Evolutionary conservation across 2,888 invertebrate species (phyloP).

Genomic region (Trachelus tabidus): DNA sequence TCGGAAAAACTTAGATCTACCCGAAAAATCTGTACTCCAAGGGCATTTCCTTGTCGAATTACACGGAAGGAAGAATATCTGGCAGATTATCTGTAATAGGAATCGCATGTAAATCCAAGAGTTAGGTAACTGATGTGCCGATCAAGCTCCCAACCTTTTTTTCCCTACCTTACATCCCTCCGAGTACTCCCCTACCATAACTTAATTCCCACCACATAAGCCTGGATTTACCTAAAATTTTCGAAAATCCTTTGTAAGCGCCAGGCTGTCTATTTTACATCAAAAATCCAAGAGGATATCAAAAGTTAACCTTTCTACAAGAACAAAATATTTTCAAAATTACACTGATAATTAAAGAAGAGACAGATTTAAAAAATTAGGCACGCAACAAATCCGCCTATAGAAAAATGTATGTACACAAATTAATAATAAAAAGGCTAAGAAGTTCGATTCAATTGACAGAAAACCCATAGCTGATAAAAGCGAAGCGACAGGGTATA

Average conservation of each 20-base stretch:
- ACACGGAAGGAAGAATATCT: conserved; percentile 1
- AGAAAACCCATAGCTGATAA: neutral
- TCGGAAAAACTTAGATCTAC: neutral
- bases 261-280: neutral
- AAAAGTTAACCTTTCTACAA: neutral
- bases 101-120: conserved; percentile 22
- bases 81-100: conserved; percentile 24
- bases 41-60: neutral
- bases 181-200: neutral
- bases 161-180: neutral
- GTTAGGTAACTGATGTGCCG: conserved; percentile 19
- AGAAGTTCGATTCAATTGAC: neutral
- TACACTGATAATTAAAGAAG: too few species aligned
- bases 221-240: neutral
- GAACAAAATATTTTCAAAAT: neutral
- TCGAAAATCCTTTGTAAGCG: neutral
- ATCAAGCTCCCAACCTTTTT: conserved; percentile 11
- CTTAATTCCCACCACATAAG: neutral
- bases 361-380: too few species aligned
- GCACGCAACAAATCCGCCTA: neutral
- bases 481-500: neutral
- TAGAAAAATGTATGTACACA: neutral
- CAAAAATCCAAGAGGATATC: neutral
- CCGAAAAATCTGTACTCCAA: neutral
- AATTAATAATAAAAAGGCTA: neutral